Evolutionary conservation across 2,797 vertebrate species (phyloP), one percentile per base, ranked within the genome.

Genomic region (Potorous gilbertii): DNA sequence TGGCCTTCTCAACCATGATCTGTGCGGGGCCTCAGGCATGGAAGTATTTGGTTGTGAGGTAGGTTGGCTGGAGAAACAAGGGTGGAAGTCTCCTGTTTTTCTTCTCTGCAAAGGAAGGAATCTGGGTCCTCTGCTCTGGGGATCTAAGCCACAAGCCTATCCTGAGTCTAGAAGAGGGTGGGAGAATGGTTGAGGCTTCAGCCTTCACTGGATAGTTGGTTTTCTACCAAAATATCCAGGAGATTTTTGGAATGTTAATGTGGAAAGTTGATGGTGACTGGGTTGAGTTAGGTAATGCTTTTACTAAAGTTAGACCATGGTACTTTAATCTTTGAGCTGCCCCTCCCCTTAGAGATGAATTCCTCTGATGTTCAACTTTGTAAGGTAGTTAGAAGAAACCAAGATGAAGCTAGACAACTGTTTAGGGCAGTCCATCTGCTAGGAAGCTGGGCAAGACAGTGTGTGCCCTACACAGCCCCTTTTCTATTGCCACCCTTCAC

Each of bases 1-100:
- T 99, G 29, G 98, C 99, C 59, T 99, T 99, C 98, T 99, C 99
- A 81, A 98, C 98, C 95, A 98, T 99, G 98, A 98, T 99, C 98
- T 99, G 99, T 21, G 97, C 98, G 0, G 97, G 99, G 10, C 99
- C 99, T 0, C 98, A 97, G 1, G 98, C 99, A 94, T 99, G 99
- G 99, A 99, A 98, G 96, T 98, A 99, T 98, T 98, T 99, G 29
- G 95, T 98, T 5, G 98, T 98, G 98, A 99, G 99, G 99, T 99
- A 98, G 90, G 97, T 92, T 54, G 24, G 87, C 54, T 2, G 13
- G 91, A 31, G 52, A 31, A 56, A 87, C 40, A 29, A 90, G 31
- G 2, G 4, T 14, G 28, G 24, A 8, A 14, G 21, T 46, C 55
- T 54, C 1, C 74, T 4, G 46, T 3, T 9, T 0, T 3, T 81